A percentile compares a stretch with the other conserved stretches of the same genome.
These are phyloP conservation scores for Pyrgilauda ruficollis DNA, from an alignment of 2,113 vertebrate genomes.

Conservation along the genomic window DNA sequence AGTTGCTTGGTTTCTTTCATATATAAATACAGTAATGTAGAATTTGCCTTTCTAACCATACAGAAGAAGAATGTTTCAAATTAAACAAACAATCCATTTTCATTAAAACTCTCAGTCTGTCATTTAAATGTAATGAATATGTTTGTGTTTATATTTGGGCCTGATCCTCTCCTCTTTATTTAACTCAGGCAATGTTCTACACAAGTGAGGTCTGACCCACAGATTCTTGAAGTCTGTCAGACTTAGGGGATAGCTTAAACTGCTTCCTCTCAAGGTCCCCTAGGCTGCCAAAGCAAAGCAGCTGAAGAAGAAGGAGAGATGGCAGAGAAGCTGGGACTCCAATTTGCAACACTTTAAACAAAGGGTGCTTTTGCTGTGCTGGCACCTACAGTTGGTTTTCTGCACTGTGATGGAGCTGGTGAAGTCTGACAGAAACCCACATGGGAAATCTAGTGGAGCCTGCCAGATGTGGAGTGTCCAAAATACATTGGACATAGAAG, in stretches of 20 bases:
- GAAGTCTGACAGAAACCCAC: neutral
- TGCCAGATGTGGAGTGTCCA: neutral
- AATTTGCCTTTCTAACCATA: neutral
- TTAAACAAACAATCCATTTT: neutral
- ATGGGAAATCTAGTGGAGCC: neutral
- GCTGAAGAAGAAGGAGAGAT: neutral
- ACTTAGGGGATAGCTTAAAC: neutral
- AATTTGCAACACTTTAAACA: neutral
- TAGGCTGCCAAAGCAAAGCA: neutral
- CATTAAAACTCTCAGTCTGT: neutral
- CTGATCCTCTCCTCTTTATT: neutral
- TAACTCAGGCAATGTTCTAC: neutral
- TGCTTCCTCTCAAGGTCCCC: neutral
- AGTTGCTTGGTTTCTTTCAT: neutral
- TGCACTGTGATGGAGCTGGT: neutral
- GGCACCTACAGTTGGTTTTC: neutral
- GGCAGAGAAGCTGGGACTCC: neutral
- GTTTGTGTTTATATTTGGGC: neutral
- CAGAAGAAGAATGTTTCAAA: constrained; percentile 3
- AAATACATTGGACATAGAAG: fast-evolving
- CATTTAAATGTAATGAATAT: constrained; percentile 3
- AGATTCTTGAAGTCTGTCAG: neutral
- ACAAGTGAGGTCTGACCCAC: neutral
- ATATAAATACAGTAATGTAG: neutral
- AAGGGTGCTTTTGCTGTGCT: neutral